Base-by-base conservation (phyloP, 1,140 invertebrate genomes). In the Conus ventricosus region DNA sequence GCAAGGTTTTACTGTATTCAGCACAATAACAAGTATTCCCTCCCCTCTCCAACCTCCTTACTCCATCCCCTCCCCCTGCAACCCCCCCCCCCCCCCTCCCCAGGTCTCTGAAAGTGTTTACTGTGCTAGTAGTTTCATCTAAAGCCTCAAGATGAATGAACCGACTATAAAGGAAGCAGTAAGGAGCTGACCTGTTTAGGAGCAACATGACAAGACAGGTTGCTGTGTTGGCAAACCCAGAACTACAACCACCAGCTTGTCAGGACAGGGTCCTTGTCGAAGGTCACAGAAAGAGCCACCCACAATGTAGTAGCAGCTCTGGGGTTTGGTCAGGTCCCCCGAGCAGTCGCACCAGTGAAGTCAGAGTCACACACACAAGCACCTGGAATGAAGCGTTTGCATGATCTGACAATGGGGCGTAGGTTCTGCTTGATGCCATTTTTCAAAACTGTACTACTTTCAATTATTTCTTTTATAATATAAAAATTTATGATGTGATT, bases 341-440 rank as follows among this genome's bases (percentile, higher is more conserved):
- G 91, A 90, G 83, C 92, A 93, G 71, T 91, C 90, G 17, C 87
- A 80, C 90, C 89, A 25, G 75, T 88, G 87, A 85, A 91, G 20
- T 88, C 90, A 39, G 78, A n/a, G 60, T 87, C 76, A 89, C 91
- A 93, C 63, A 54, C 10, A 87, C 91, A 92, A 3, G 76, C 51
- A 80, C 92, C 92, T 92, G 15, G 57, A 60, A 60, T 11, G 8
- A 60, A 60, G 57, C 39, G 3, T 39, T 39, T 39, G 39, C 3
- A 39, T 39, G 39, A 39, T 39, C 39, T 39, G 39, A 39, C 39
- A 39, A 39, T 39, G 39, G 39, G 39, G 39, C 39, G 39, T 39
- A 39, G 39, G 39, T 39, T 39, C 39, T 39, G 39, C 39, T 39
- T 39, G 39, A 39, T 39, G 39, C 39, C 39, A 39, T 39, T 39